Base-by-base conservation (phyloP, 2,797 vertebrate species). In the Poeciliopsis turneri region DNA sequence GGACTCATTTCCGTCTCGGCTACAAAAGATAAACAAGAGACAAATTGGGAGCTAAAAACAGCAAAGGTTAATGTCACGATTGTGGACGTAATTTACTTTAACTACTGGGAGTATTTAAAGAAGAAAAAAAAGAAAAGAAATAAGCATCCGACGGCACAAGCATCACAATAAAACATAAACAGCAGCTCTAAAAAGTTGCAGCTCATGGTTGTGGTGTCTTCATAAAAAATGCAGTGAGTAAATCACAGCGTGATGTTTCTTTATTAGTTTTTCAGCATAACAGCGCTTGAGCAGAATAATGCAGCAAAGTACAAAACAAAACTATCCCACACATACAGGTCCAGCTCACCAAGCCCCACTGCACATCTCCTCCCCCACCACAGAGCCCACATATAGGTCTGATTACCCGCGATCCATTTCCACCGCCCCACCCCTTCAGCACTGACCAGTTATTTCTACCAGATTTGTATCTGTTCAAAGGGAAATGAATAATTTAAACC, bases 1-100 rank as follows among this genome's bases (percentile, higher is more conserved):
- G 74, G 80, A 81, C 77, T 84, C 74, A 69, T 92, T 89, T 85
- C 73, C 83, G 71, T 70, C 39, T 81, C 33, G 46, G 72, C 57
- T 68, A 77, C 25, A 78, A 85, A 89, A 87, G 74, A 88, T 84
- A 55, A 77, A 86, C 30, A 73, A 41, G 70, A 36, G 80, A 82
- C 28, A 82, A 55, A 72, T 91, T 85, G 84, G 73, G 75, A 12
- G 45, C 59, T 70, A 77, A 84, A 84, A 86, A 69, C 51, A n/a
- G 59, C 47, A 74, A 77, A 86, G 69, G 82, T 86, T 89, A 90
- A 86, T 49, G 59, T 66, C 61, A 36, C 8, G 36, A 57, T 43
- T 55, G 36, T 41, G 49, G 16, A 90, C 33, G 53, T 84, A 78
- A 55, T 82, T 87, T 86, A 78, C 55, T 76, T 82, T 83, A 88